Evolutionary conservation across 2,888 invertebrate genomes (phyloP), one percentile per base, ranked within the genome.

Genomic region (Anagyrus pseudococci): DNA sequence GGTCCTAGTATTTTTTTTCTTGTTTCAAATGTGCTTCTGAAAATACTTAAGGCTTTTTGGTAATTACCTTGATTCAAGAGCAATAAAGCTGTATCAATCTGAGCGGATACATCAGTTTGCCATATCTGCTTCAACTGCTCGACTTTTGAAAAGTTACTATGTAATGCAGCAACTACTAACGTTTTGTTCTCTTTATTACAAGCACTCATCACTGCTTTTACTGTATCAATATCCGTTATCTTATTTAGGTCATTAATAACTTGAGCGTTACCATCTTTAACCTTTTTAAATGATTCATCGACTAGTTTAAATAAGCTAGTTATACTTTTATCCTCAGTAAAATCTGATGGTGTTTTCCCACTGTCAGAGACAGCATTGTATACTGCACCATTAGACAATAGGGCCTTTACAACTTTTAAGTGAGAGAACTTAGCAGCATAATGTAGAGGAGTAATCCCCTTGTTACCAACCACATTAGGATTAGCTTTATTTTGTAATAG

Each of bases 361-460:
- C 17, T 52, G 22, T 66, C 58, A 44, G 64, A 62, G 19, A 58
- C 10, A 44, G 62, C 50, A 53, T 69, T 57, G 43, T 67, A 68
- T 22, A 68, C 52, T 43, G 68, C 69, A 52, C 69, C 67, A 46
- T 67, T 33, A 13, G 53, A 49, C 33, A 71, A 41, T 48, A 71
- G 56, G 19, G 37, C 44, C 47, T 67, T 66, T 10, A 68, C 59
- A 53, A 67, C 44, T 52, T 67, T 54, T 8, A 68, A 50, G 40
- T 50, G 56, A 15, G 53, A 53, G 37, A 43, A 47, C 20, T 56
- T 66, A 22, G 58, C 67, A 8, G 68, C 68, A 44, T 68, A 62
- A 57, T 69, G 66, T 19, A 69, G 23, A 15, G 64, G 52, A 15
- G 48, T 64, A 15, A 52, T 29, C 25, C 47, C 50, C 7, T 64